phyloP scores from a whole-genome alignment of 2,113 vertebrate species.

The Myocastor coypus region DNA sequence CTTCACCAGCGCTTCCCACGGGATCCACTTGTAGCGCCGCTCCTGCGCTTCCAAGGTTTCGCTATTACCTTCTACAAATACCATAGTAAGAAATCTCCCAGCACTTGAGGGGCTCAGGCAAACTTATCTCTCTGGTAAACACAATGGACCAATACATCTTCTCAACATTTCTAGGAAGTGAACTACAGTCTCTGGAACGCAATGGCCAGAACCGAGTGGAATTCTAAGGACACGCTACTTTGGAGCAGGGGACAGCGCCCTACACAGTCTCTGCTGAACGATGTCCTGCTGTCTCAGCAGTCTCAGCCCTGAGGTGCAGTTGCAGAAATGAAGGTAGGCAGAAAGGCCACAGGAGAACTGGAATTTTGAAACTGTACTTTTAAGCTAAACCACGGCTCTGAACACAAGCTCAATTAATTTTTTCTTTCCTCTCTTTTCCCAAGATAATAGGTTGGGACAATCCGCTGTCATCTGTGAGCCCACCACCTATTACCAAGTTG shows the following conservation, averaged over 20 bases:
- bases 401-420: neutral
- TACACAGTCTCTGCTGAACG: neutral
- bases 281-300: neutral
- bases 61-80: neutral
- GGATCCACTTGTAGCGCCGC: neutral
- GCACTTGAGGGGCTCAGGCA: neutral
- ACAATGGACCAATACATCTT: neutral
- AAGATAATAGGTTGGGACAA: neutral
- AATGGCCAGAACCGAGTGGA: neutral
- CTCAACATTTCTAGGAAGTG: neutral
- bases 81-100: neutral
- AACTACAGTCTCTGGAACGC: neutral
- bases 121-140: neutral
- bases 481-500: neutral
- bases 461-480: neutral
- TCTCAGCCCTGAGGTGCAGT: neutral
- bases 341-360: neutral
- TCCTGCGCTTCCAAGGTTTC: neutral
- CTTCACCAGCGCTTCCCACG: fast-evolving
- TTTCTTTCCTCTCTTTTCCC: neutral
- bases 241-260: neutral
- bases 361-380: neutral
- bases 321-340: neutral
- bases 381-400: neutral
- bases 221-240: neutral